Evolutionary conservation across 2,113 vertebrate species (phyloP), one percentile per base, ranked within the genome.

Genomic region (Hypocryptadius cinnamomeus): DNA sequence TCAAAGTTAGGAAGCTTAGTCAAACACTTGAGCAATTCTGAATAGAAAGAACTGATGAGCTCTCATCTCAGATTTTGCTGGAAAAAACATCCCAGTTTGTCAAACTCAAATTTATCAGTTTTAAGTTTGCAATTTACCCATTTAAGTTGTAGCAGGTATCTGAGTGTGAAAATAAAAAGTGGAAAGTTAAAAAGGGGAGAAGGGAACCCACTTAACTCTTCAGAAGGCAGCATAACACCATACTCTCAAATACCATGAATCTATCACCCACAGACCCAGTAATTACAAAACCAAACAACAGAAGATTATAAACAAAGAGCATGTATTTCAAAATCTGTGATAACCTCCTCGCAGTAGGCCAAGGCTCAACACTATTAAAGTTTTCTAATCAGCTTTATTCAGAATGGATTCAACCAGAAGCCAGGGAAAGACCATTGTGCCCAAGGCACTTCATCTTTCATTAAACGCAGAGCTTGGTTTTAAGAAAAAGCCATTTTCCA

Each of bases 271-370:
- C 15, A 37, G 25, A 37, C 5, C 10, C 13, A 40, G 7, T 44
- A 77, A 69, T 40, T 68, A 68, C 54, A 66, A 70, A 92, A 35
- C 6, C 2, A 2, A 84, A 39, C 3, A 54, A 16, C 39, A 78
- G 0, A 66, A 60, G 33, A 72, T 13, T 9, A 22, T 39, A 47
- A 78, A 27, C 3, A 27, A 82, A 77, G 17, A 8, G 31, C 12
- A 8, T 1, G 0, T 30, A 5, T 6, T 24, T 25, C 31, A 57
- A 37, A 72, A 85, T 2, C 14, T n/a, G 8, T 15, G 39, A 37
- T 6, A 50, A 6, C 10, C 20, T 61, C 42, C 42, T 78, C 35
- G 45, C 8, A 33, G 42, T 2, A 63, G 28, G 35, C 16, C 35
- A 60, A 30, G 1, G 0, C 31, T 59, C 53, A 56, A 8, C 19